These are phyloP conservation scores for Eristalinus sepulchralis DNA, from an alignment of 2,888 invertebrate genomes.

Conservation along the genomic window DNA sequence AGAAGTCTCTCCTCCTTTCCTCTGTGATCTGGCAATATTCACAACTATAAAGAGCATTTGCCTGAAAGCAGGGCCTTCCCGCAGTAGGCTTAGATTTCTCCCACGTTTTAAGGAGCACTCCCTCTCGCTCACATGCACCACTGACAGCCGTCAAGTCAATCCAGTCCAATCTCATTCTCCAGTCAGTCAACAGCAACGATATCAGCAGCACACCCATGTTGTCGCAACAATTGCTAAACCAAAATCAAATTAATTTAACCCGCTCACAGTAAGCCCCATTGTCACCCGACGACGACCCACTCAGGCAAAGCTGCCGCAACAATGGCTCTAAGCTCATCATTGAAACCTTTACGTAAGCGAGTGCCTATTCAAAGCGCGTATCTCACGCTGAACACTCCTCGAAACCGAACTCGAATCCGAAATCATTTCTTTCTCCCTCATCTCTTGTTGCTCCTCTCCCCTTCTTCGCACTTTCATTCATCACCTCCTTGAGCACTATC, in stretches of 20 bases:
- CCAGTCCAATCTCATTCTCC: background rate
- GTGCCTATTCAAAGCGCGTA: background rate
- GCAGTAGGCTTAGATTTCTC: too few species aligned
- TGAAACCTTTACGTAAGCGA: constrained; percentile 4
- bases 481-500: background rate
- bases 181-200: too few species aligned
- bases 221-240: background rate
- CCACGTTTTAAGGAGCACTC: too few species aligned
- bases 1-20: too few species aligned
- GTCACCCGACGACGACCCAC: constrained; percentile 4
- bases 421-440: background rate
- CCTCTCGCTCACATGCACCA: background rate
- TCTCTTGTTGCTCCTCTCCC: background rate
- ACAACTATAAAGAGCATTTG: too few species aligned
- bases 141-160: background rate
- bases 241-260: constrained; percentile 20
- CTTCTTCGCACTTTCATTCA: background rate
- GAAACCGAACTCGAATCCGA: background rate
- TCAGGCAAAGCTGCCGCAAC: constrained; percentile 18
- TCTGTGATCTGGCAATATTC: too few species aligned
- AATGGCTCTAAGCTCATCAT: constrained; percentile 12
- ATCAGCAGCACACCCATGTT: background rate
- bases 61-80: too few species aligned
- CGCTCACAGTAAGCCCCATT: constrained; percentile 25
- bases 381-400: constrained; percentile 22